phyloP scores from a whole-genome alignment of 2,113 vertebrate species.

The Pluvianellus socialis region DNA sequence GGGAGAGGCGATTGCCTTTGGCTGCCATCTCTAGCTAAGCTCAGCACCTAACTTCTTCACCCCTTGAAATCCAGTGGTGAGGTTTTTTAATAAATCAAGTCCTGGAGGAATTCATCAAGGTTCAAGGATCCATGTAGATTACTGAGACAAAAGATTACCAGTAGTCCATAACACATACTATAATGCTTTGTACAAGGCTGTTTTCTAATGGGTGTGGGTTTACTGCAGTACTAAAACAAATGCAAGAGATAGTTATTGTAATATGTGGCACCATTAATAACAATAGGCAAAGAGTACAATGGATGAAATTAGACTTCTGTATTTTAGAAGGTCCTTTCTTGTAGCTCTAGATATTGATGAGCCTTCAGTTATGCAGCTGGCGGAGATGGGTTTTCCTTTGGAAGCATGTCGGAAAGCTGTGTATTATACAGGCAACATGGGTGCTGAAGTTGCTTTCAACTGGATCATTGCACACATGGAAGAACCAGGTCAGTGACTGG shows the following conservation, averaged over 20 bases:
- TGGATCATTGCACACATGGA: conserved; percentile 99
- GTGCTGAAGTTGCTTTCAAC: conserved; percentile 96
- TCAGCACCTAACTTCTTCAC: background rate
- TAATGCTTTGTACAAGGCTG: background rate
- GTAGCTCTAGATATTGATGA: conserved; percentile 95
- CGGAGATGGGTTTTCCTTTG: conserved; percentile 97
- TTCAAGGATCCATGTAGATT: background rate
- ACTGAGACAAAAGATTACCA: background rate
- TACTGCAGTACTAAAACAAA: background rate
- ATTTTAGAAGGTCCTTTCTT: conserved; percentile 17
- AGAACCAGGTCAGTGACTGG: conserved; percentile 86
- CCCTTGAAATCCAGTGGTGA: background rate
- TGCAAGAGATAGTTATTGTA: background rate
- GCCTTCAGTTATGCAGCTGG: conserved; percentile 94
- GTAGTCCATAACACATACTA: background rate
- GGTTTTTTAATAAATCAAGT: background rate
- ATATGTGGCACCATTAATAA: background rate
- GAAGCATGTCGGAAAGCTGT: conserved; percentile 97
- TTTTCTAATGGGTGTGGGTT: background rate
- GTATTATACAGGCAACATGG: conserved; percentile 97
- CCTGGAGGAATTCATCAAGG: background rate
- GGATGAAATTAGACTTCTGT: background rate
- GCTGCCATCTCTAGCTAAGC: background rate
- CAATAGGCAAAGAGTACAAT: background rate
- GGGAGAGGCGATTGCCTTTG: background rate